These are phyloP conservation scores for Grammomys dolichurus DNA, from an alignment of 2,113 vertebrate genomes.

Conservation along the genomic window DNA sequence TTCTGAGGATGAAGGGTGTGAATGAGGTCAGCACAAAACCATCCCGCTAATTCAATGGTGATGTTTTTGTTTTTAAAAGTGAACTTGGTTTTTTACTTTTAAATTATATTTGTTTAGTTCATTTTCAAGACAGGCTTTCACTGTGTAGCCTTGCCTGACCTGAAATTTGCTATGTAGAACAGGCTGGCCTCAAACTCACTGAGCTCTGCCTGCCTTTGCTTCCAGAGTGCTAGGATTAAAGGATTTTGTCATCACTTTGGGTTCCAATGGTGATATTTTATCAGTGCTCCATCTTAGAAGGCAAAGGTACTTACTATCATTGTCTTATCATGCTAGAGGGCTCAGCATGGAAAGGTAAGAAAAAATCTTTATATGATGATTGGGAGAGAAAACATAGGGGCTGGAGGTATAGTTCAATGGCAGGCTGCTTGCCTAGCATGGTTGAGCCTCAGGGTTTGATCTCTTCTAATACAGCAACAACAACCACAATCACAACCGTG, in stretches of 20 bases:
- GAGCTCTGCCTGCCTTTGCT: not conserved
- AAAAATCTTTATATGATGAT: not conserved
- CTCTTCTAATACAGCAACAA: not conserved
- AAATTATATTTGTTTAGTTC: not conserved
- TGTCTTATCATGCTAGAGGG: not conserved
- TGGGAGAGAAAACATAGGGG: not conserved
- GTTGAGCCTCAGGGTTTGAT: not conserved
- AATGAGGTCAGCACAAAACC: not conserved
- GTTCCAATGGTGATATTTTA: not conserved
- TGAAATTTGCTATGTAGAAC: not conserved
- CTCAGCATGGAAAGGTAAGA: not conserved
- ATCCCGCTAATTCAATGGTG: not conserved
- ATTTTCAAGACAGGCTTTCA: not conserved
- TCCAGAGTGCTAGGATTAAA: not conserved
- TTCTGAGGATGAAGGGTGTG: not conserved
- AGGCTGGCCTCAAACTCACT: not conserved
- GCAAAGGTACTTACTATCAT: not conserved
- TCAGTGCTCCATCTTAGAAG: constrained; percentile 11
- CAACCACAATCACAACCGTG: not conserved
- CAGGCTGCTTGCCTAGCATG: not conserved
- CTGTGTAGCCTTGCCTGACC: not conserved
- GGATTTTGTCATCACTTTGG: not conserved
- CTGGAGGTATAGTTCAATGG: not conserved
- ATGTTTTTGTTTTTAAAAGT: not conserved
- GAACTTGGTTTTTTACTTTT: not conserved